Evolutionary conservation across 1,140 invertebrate species (phyloP).

Genomic region (Elymnias hypermnestra): DNA sequence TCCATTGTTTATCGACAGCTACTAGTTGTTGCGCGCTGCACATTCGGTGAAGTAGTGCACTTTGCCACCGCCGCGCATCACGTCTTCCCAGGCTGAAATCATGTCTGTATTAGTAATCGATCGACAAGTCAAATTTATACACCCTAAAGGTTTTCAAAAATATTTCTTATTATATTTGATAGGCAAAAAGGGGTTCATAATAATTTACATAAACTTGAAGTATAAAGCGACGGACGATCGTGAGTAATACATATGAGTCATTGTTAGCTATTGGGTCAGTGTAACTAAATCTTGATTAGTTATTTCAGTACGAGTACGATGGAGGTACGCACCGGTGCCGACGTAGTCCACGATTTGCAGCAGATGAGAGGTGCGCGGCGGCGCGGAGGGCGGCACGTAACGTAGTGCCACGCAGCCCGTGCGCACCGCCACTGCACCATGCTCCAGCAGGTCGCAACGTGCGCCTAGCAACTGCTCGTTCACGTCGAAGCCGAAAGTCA

Average conservation of each 20-base stretch:
- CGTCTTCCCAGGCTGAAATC: slow-evolving; percentile 77
- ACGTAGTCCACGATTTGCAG: slow-evolving; percentile 81
- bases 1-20: too few relatives aligned
- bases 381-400: slow-evolving; percentile 29
- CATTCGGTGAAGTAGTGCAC: slow-evolving; percentile 70
- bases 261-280: too few relatives aligned
- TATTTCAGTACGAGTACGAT: too few relatives aligned
- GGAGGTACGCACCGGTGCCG: slow-evolving; percentile 77
- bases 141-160: too few relatives aligned
- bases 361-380: slow-evolving; percentile 53
- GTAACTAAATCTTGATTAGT: too few relatives aligned
- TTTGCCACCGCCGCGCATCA: slow-evolving; percentile 63
- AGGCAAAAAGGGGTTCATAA: too few relatives aligned
- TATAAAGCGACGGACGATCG: too few relatives aligned
- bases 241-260: too few relatives aligned
- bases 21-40: background rate
- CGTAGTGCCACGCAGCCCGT: slow-evolving; percentile 29
- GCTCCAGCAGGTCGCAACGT: slow-evolving; percentile 43
- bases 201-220: too few relatives aligned
- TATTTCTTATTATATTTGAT: too few relatives aligned
- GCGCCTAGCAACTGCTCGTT: slow-evolving; percentile 79
- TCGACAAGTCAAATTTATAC: too few relatives aligned
- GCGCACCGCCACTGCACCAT: slow-evolving; percentile 13
- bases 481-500: slow-evolving; percentile 82
- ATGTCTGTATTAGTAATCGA: too few relatives aligned